Base-by-base conservation (phyloP, 2,113 vertebrate species). In the Chinchilla lanigera region DNA sequence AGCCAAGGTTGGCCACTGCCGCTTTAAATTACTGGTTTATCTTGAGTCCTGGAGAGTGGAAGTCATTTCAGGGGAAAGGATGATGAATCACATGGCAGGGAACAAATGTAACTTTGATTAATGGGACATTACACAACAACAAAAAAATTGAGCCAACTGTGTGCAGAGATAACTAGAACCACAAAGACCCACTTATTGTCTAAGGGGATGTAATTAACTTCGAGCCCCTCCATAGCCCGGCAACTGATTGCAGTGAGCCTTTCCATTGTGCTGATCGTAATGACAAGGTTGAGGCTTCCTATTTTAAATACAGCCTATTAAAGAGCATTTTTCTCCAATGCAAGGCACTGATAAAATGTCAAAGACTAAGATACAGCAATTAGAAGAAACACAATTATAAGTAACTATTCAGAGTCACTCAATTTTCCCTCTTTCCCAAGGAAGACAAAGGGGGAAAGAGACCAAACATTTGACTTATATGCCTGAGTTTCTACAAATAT, bases 51-150 rank as follows among this genome's bases (percentile, higher is more conserved):
- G 94, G 98, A 98, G 98, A 98, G 98, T 96, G 83, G 97, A 98
- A 98, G 97, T 96, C 96, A 94, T 97, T 98, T 97, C 0, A 0
- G 94, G 97, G 98, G 96, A 98, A 97, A 98, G 98, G 95, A 98
- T 99, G 99, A 99, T 99, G 98, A 99, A 99, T 99, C 97, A 98
- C 98, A 99, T 98, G 98, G 98, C 99, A 99, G 97, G 97, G 98
- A 98, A 98, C 98, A 98, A 98, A 99, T 98, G 98, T 98, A 98
- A 98, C 98, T 98, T 98, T 99, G 99, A 99, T 99, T 99, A 99
- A 99, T 99, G 99, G 98, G 97, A 96, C 97, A 98, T 98, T 98
- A 98, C 98, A 98, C 96, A 97, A 98, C 98, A 98, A 98, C 97
- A 98, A 97, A 98, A 97, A 99, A 98, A 98, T 97, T 97, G 98